Evolutionary conservation across 1,140 invertebrate genomes (phyloP).

Genomic region (Lordiphosa stackelbergi): DNA sequence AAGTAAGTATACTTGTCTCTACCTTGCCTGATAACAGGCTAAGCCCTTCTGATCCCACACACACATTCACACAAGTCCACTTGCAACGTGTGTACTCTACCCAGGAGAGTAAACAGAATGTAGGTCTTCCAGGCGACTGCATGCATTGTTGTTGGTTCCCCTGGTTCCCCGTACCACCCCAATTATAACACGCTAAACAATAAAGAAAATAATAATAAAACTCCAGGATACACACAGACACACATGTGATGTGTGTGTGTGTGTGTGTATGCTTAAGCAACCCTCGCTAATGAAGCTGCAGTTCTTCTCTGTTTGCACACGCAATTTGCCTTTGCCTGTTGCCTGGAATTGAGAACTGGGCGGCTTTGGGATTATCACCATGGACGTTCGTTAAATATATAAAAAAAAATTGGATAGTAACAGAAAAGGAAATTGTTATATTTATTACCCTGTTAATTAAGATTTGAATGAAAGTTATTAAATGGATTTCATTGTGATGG

Average conservation of each 20-base stretch:
- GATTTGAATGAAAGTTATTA: no score
- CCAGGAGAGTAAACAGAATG: constrained; percentile 23
- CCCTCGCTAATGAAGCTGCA: constrained; percentile 57
- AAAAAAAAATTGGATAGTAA: neutral
- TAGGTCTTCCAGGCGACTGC: constrained; percentile 48
- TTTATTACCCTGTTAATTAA: neutral
- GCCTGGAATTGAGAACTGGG: constrained; percentile 7
- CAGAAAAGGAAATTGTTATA: constrained; percentile 2
- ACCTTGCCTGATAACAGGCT: constrained; percentile 41
- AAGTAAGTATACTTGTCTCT: constrained; percentile 4
- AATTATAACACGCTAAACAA: constrained; percentile 74
- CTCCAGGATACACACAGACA: constrained; percentile 34
- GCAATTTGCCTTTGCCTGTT: constrained; percentile 26
- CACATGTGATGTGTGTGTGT: constrained; percentile 5
- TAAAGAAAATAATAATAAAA: constrained; percentile 75
- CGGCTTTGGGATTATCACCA: constrained; percentile 28
- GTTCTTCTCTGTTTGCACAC: constrained; percentile 26
- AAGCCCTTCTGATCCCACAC: constrained; percentile 57
- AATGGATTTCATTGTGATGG: no score
- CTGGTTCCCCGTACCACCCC: constrained; percentile 30
- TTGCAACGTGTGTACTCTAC: constrained; percentile 17
- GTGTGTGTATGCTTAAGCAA: constrained; percentile 30
- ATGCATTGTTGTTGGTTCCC: constrained; percentile 41
- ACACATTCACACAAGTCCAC: constrained; percentile 16
- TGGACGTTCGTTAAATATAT: neutral